Base-by-base conservation (phyloP, 2,113 vertebrate species). In the Misgurnus anguillicaudatus region DNA sequence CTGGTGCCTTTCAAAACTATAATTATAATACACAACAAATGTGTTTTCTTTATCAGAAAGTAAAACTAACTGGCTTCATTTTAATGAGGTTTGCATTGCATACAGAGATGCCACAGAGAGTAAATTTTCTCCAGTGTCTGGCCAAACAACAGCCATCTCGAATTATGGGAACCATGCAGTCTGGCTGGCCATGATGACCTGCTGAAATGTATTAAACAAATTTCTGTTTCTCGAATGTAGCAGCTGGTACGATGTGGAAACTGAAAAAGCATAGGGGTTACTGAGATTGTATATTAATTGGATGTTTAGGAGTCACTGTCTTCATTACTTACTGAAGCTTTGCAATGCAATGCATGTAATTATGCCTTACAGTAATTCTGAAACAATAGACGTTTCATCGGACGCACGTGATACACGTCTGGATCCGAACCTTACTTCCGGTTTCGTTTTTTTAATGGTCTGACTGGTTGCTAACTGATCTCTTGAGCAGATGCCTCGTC, bases 271-370 rank as follows among this genome's bases (percentile, higher is more conserved):
- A 13, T n/a, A 42, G 36, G 9, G 38, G 17, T 42, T 55, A 57
- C 51, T 19, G 17, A 57, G 68, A 69, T 45, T 17, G 24, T 51
- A 14, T 39, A 71, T 71, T 41, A 51, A 71, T 71, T 71, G 36
- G 51, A 57, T 19, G 39, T 71, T 55, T 36, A 4, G 68, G 17
- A 17, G 36, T 57, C 36, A 19, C 68, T 71, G 51, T 57, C 69
- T 73, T 58, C 70, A 60, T 72, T 58, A 42, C 70, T 21, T 60
- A 39, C 53, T 72, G 53, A 19, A 73, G 53, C 68, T 71, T 71
- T 57, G 16, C 69, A 58, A 11, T 57, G 16, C 69, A 58, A 11
- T 60, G 70, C 53, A 73, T 60, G 8, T 53, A 16, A 69, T 53
- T 53, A 69, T 69, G 69, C 4, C 9, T 39, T 41, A 39, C 36